Base-by-base conservation (phyloP, 2,113 vertebrate species). In the Neopipo cinnamomea region DNA sequence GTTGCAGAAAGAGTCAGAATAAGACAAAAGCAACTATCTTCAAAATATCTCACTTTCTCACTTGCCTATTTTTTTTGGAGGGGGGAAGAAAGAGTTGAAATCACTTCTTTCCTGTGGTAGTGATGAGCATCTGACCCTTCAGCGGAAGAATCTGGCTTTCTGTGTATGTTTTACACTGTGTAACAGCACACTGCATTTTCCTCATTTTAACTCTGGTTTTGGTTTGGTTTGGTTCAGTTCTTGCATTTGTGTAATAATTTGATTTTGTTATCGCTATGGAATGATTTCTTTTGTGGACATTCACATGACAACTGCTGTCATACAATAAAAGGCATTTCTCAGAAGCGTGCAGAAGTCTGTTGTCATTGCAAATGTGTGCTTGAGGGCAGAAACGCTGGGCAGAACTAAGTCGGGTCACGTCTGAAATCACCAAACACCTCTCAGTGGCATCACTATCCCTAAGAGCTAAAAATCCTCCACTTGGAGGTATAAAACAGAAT, bases 301-400 rank as follows among this genome's bases (percentile, higher is more conserved):
- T 92, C 82, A 53, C 0, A 0, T 74, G 88, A 78, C 71, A 61
- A 5, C 62, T 75, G 47, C 66, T 85, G 89, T 85, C 27, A 5
- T 90, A 91, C 84, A 96, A 92, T 94, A 96, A 96, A 97, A 81
- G 31, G 35, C 17, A 5, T 92, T 96, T 92, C 95, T 94, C 65
- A 94, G 58, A 93, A 78, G 61, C 1, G 2, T 81, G 52, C 62
- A 7, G 27, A 31, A 44, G 47, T 66, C 47, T 94, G 31, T 88
- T 8, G 0, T 95, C 44, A 25, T 87, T 95, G 49, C 4, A 6
- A 14, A 39, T 15, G 17, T 59, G n/a, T 47, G 31, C 20, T 20
- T 86, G 80, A 86, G 84, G 65, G 76, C 72, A 91, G 75, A 74
- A 93, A 4, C 35, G 56, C 53, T 0, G 9, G 41, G 55, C 74